Conservation (phyloP, 2,113 vertebrate species). For the Oxyura jamaicensis region DNA sequence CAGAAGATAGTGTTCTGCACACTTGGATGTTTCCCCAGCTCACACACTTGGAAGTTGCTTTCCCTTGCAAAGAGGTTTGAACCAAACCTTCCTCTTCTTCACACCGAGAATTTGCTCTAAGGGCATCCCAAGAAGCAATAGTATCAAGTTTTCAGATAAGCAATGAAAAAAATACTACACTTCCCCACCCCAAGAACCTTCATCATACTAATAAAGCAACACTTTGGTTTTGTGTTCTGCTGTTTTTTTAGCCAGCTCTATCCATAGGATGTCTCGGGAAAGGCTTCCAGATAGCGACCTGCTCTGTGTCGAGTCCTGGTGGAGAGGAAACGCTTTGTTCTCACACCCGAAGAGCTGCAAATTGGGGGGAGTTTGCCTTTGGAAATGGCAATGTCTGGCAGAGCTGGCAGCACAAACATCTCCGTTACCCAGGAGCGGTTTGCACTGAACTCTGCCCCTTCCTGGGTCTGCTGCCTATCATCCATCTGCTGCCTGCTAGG, state of each 20-base stretch:
- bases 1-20: background rate
- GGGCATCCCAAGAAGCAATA: background rate
- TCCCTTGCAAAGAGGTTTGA: background rate
- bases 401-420: background rate
- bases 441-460: background rate
- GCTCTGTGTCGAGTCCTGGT: accelerated
- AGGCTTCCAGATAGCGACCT: background rate
- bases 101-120: background rate
- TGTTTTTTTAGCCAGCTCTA: background rate
- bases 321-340: background rate
- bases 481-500: background rate
- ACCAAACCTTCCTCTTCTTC: background rate
- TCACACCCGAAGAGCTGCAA: background rate
- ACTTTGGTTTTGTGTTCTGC: background rate
- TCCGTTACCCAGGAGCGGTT: background rate
- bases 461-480: background rate
- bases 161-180: background rate
- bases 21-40: background rate
- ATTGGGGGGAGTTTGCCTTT: background rate
- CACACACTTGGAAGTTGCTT: background rate
- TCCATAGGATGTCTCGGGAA: background rate
- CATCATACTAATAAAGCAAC: background rate
- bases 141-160: background rate
- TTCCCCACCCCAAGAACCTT: background rate
- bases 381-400: background rate